phyloP scores from a whole-genome alignment of 2,113 vertebrate species.

The Pseudopipra pipra region DNA sequence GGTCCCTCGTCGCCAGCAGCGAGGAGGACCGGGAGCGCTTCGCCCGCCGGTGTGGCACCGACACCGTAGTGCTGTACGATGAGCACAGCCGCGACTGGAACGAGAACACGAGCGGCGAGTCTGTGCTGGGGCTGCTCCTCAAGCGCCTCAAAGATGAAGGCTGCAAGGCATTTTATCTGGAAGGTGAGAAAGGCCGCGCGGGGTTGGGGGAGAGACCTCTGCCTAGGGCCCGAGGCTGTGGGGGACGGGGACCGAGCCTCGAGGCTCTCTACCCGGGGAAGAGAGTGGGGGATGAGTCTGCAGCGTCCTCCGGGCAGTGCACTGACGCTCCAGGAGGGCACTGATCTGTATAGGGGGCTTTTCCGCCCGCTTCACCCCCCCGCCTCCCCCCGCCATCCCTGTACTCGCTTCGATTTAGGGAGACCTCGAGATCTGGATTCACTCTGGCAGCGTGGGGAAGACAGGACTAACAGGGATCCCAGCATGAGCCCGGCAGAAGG shows the following conservation, averaged over 20 bases:
- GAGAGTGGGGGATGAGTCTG: neutral
- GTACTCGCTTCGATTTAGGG: neutral
- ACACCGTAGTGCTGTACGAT: constrained; percentile 95
- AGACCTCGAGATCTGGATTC: neutral
- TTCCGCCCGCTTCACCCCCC: neutral
- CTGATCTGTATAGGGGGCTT: neutral
- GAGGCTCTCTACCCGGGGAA: neutral
- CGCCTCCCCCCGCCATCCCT: neutral
- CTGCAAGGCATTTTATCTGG: constrained; percentile 89
- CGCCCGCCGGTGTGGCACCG: constrained; percentile 86
- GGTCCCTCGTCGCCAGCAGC: constrained; percentile 88
- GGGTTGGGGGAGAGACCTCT: neutral
- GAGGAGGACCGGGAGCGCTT: constrained; percentile 90
- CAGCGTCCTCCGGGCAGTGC: neutral
- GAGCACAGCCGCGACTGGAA: constrained; percentile 91
- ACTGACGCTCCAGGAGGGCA: neutral
- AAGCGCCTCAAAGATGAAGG: constrained; percentile 95
- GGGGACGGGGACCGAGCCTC: neutral
- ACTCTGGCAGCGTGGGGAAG: neutral
- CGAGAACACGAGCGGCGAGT: constrained; percentile 88
- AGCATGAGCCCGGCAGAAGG: neutral
- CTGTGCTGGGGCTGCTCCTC: constrained; percentile 90
- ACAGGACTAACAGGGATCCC: neutral
- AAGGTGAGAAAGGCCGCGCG: constrained; percentile 78
- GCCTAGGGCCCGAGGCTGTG: neutral